Base-by-base conservation (phyloP, 2,888 invertebrate genomes). In the Cheilosia grossa region DNA sequence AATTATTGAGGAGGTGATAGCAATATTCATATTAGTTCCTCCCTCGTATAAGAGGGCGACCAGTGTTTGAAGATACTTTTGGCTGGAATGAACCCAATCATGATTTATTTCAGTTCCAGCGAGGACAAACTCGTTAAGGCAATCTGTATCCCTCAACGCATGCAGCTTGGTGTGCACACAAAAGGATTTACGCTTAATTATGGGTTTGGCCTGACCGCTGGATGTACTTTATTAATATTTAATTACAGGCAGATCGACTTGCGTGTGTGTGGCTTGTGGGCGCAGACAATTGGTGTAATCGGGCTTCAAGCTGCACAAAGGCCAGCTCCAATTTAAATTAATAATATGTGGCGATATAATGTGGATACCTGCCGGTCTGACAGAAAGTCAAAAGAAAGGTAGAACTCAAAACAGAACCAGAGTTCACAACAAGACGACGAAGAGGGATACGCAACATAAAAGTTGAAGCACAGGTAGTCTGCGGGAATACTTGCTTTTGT, bases 121-220 rank as follows among this genome's bases (percentile, higher is more conserved):
- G 40, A 40, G 54, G 40, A 67, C 59, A 59, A 13, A 42, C 54
- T 67, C 27, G 54, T 67, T 54, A 42, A 61, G 42, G 51, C 61
- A 67, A 54, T 54, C 15, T 74, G 75, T 42, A 54, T 44, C 30
- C 9, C 30, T 53, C 27, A 63, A 33, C 51, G 37, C 21, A 51
- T 10, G 17, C 30, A 13, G 15, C 51, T 47, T 49, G 21, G 37
- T 53, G 19, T 30, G 33, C 67, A 54, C 37, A 47, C 80, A 51
- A 73, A 75, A 42, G 69, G 75, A 53, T 64, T 64, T 58, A 58
- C 58, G 69, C 63, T 69, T 81, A 81, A 81, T 81, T 75, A 75
- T 77, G 47, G 75, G 75, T 64, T 58, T 33, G 30, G 0, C 15
- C 44, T 19, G 15, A 40, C 54, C 40, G 40, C 33, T 47, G 40